These are phyloP conservation scores for Limnodromus scolopaceus DNA, from an alignment of 2,797 vertebrate species.

Conservation along the genomic window DNA sequence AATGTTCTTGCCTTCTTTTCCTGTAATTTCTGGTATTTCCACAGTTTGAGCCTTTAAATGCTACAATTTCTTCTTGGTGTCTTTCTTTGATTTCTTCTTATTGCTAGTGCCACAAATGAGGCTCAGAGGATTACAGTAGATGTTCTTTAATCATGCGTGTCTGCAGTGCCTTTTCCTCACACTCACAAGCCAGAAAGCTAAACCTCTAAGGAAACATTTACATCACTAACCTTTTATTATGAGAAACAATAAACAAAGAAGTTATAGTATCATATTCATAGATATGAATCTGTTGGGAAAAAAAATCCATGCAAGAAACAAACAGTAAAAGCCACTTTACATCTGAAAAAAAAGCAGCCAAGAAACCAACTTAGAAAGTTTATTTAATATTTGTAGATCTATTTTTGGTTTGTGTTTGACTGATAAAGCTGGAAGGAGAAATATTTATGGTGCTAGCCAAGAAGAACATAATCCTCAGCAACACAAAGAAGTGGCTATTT, in stretches of 20 bases:
- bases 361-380: not conserved
- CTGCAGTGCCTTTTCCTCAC: not conserved
- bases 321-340: not conserved
- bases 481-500: constrained; percentile 2
- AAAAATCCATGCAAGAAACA: not conserved
- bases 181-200: not conserved
- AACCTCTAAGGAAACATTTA: not conserved
- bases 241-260: not conserved
- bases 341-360: not conserved
- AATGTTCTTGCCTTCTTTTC: constrained; percentile 22
- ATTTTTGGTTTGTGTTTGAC: constrained; percentile 6
- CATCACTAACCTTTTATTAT: not conserved
- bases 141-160: not conserved
- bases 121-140: not conserved
- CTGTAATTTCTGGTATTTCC: constrained; percentile 1
- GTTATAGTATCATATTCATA: not conserved
- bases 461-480: not conserved
- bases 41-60: not conserved
- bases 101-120: not conserved
- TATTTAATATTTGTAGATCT: constrained; percentile 20
- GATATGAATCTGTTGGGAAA: not conserved
- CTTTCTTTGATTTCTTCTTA: not conserved
- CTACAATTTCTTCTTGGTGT: not conserved
- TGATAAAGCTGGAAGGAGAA: not conserved
- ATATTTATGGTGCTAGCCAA: not conserved